These are phyloP conservation scores for Campaea margaritaria DNA, from an alignment of 2,888 invertebrate species.

Conservation along the genomic window DNA sequence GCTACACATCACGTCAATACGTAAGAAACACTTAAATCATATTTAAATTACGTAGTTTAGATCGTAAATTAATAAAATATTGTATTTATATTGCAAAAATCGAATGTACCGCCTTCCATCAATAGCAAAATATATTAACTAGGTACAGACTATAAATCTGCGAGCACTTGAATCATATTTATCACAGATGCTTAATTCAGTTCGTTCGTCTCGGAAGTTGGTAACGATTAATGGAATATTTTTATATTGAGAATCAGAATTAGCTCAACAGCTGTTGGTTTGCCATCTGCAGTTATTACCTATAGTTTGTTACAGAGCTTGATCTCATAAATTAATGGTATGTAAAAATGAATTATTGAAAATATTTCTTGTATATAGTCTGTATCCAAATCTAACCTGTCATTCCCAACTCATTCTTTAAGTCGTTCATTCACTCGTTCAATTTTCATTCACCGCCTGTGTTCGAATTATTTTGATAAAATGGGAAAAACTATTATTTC, in stretches of 20 bases:
- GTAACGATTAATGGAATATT: no score
- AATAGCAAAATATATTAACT: neutral
- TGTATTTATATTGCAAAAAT: slow-evolving; percentile 1
- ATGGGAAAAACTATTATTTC: neutral
- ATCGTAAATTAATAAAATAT: neutral
- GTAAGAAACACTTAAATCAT: neutral
- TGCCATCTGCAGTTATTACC: no score
- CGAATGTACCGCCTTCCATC: slow-evolving; percentile 11
- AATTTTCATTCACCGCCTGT: slow-evolving; percentile 25
- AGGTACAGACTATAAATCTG: neutral
- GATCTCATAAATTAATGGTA: no score
- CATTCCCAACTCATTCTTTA: neutral
- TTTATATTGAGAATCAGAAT: no score
- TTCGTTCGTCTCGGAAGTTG: no score
- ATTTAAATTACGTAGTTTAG: neutral
- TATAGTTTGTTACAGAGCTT: no score
- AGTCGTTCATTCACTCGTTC: slow-evolving; percentile 15
- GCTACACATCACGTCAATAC: neutral
- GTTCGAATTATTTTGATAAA: slow-evolving; percentile 18
- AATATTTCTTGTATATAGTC: no score
- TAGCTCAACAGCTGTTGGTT: no score
- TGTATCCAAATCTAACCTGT: no score
- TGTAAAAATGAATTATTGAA: no score
- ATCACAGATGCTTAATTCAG: no score
- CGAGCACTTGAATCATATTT: no score